Evolutionary conservation across 1,140 invertebrate species (phyloP), one percentile per base, ranked within the genome.

Genomic region (Papilio aristodemus): DNA sequence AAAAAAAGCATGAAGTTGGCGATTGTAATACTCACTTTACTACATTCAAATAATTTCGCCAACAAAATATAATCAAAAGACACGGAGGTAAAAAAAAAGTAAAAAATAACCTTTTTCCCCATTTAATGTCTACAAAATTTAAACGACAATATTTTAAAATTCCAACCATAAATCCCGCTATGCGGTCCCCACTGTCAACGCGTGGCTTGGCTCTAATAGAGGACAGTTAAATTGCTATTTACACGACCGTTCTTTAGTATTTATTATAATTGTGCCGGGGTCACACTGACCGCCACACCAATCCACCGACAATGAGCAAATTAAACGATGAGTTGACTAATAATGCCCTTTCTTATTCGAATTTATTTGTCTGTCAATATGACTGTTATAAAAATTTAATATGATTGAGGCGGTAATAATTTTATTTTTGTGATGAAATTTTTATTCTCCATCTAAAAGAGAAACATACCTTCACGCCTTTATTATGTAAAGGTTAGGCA

Each of bases 221-320:
- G n/a, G 25, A 32, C 72, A 77, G 43, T 19, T 19, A 79, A 75
- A 78, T 38, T 37, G 43, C 54, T 70, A 71, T 75, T 75, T 71
- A 74, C 71, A 71, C 69, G 71, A 70, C 71, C 71, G 74, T 75
- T 73, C 27, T 25, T 38, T 37, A 76, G 79, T 79, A 83, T 84
- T 84, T 80, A 84, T 82, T 74, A 69, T 78, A 75, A 78, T 80
- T 74, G 74, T 82, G 69, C 72, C 57, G 67, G 59, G 77, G 75
- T 80, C 79, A 67, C 71, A 17, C 62, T 54, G 70, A 76, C 72
- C 75, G 37, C 59, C 68, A 71, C 71, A 70, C 43, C 13, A 32
- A 32, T 32, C 27, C 2, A 32, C 27, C 2, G 27, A 32, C 32
- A n/a, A 43, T 14, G 43, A 19, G 43, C 17, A 7, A 10, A 46